These are phyloP conservation scores for Crypturellus tataupa DNA, from an alignment of 2,797 vertebrate genomes.

Conservation along the genomic window DNA sequence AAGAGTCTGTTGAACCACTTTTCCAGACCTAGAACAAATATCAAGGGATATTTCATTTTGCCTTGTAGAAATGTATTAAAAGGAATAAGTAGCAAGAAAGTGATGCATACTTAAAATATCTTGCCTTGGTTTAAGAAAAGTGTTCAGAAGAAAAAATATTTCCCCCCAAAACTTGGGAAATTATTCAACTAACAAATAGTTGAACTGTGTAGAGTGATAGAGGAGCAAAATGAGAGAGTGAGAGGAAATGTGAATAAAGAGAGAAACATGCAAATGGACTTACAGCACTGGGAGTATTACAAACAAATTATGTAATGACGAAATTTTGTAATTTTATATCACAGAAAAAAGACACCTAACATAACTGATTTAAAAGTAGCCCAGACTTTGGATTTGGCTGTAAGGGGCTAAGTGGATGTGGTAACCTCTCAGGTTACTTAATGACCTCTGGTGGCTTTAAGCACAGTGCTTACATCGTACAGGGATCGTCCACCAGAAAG, in stretches of 20 bases:
- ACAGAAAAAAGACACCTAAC: background rate
- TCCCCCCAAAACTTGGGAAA: background rate
- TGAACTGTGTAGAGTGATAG: background rate
- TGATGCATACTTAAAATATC: background rate
- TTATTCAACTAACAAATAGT: background rate
- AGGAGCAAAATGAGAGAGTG: background rate
- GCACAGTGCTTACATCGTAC: background rate
- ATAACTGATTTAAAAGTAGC: background rate
- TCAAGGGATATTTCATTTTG: conserved; percentile 38
- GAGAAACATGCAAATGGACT: background rate
- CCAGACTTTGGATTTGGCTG: background rate
- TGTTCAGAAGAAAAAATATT: background rate
- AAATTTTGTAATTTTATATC: background rate
- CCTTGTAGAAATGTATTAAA: conserved; percentile 20
- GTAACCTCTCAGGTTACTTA: background rate
- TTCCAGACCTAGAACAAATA: conserved; percentile 69
- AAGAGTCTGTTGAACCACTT: conserved; percentile 73
- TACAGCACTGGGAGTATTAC: background rate
- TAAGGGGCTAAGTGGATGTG: background rate
- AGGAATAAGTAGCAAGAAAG: background rate
- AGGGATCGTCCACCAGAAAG: background rate
- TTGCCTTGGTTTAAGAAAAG: background rate
- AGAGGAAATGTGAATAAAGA: background rate
- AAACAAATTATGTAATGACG: background rate
- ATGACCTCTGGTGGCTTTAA: background rate